Conservation (phyloP, 30 jellyfish, hydroid and myxozoan species). For the Chrysaora quinquecirrha region DNA sequence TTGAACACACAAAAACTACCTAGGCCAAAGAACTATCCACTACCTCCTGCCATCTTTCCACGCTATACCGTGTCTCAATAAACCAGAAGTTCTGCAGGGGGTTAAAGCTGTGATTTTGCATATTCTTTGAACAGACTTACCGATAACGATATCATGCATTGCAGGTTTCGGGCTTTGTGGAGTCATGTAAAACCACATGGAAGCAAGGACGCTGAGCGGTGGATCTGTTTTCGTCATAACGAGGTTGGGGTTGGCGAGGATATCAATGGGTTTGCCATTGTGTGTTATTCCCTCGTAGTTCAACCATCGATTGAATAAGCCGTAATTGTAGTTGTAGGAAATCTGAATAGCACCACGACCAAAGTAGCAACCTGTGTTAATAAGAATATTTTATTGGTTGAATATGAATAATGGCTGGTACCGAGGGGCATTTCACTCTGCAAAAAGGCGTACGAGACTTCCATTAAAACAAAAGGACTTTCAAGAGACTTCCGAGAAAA, state of each 20-base stretch:
- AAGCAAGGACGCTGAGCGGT: constrained; percentile 92
- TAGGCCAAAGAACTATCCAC: too few species aligned
- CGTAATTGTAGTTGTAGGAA: constrained; percentile 90
- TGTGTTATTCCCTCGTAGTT: constrained; percentile 82
- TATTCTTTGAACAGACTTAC: constrained; percentile 17
- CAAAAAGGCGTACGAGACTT: too few species aligned
- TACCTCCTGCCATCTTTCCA: too few species aligned
- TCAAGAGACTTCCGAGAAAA: too few species aligned
- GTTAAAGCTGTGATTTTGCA: too few species aligned
- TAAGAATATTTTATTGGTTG: not conserved
- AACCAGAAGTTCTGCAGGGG: too few species aligned
- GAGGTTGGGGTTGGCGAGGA: constrained; percentile 79
- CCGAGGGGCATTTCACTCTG: too few species aligned
- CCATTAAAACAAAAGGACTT: too few species aligned
- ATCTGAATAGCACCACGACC: constrained; percentile 97
- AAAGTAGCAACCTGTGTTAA: constrained; percentile 78
- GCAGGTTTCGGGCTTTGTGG: constrained; percentile 98
- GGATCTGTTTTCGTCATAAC: constrained; percentile 94
- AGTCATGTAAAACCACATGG: constrained; percentile 95
- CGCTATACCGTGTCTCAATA: too few species aligned
- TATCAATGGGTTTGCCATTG: constrained; percentile 83
- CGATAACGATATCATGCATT: constrained; percentile 93
- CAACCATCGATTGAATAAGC: constrained; percentile 87
- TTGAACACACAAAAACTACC: too few species aligned
- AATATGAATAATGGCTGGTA: too few species aligned